These are phyloP conservation scores for Hypocryptadius cinnamomeus DNA, from an alignment of 2,113 vertebrate genomes.

Conservation along the genomic window DNA sequence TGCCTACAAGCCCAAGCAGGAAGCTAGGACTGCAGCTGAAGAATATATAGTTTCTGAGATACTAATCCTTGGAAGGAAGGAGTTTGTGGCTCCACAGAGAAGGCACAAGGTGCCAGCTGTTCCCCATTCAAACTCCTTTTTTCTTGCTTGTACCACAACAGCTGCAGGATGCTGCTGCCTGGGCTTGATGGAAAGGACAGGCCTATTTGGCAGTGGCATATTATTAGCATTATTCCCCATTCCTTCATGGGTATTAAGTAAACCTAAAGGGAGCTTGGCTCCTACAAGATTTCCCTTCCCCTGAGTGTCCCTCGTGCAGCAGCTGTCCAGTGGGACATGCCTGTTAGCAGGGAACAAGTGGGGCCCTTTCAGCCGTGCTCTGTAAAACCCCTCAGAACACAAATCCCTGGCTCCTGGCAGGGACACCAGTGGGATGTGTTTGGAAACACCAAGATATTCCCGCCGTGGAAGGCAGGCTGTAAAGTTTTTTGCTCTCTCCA, in stretches of 20 bases:
- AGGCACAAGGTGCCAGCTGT: constrained; percentile 20
- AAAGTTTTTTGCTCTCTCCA: background rate
- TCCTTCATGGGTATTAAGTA: background rate
- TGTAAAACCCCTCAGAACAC: background rate
- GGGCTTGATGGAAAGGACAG: background rate
- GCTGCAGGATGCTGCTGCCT: constrained; percentile 5
- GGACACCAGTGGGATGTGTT: background rate
- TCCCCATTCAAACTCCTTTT: background rate
- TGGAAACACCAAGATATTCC: background rate
- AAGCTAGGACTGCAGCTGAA: background rate
- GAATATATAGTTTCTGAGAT: background rate
- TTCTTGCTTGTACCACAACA: background rate
- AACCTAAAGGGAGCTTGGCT: background rate
- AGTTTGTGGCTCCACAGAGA: background rate
- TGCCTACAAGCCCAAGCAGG: background rate
- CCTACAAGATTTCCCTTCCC: background rate
- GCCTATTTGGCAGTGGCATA: background rate
- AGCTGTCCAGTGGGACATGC: constrained; percentile 23
- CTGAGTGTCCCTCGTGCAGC: background rate
- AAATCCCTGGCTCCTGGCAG: background rate
- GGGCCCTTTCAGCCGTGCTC: background rate
- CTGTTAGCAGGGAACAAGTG: background rate
- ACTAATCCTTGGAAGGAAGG: background rate
- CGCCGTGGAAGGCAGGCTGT: rapidly evolving
- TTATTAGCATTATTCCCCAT: background rate